Evolutionary conservation across 2,888 invertebrate genomes (phyloP), one percentile per base, ranked within the genome.

Genomic region (Aporophyla lueneburgensis): DNA sequence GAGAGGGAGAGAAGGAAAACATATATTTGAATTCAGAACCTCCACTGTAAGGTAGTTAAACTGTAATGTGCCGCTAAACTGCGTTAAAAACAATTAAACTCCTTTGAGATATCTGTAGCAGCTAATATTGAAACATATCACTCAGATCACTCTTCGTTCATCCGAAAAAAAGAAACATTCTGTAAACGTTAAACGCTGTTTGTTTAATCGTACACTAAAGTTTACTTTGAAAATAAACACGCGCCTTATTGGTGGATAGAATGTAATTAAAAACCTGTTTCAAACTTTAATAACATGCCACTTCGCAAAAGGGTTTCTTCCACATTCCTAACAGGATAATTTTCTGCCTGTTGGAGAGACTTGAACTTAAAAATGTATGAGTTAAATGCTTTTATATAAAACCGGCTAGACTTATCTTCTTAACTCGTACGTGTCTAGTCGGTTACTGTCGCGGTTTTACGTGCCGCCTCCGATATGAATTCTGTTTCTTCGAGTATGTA

Each of bases 261-360:
- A 76, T 82, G 83, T 81, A 85, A 78, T 87, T 73, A 81, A 76
- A 78, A 86, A 90, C 87, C 84, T 53, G 89, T 89, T 88, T 79
- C 59, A 76, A 75, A 68, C 76, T 84, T 84, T 85, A 81, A 87
- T 83, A 76, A 79, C 81, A 79, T 67, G 82, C 81, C 86, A 85
- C 80, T 86, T 87, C 79, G 86, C 76, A 85, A 88, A 88, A 86
- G 87, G 84, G 86, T 89, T 89, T 80, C 84, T 88, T 87, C 89
- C 83, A 87, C 92, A 91, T 93, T 92, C 91, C 87, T 89, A 87
- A 86, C 89, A 89, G 88, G 85, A 90, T 91, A 90, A 91, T 91
- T 89, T 85, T 87, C 80, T 87, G 86, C 78, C 81, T 72, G 84
- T 86, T 87, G 77, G 81, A 80, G 80, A 65, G 71, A 78, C 78